Percentiles rank a stretch among this genome's conserved stretches.
Evolutionary conservation across 2,113 vertebrate genomes (phyloP).

Genomic region (Rhea americana): DNA sequence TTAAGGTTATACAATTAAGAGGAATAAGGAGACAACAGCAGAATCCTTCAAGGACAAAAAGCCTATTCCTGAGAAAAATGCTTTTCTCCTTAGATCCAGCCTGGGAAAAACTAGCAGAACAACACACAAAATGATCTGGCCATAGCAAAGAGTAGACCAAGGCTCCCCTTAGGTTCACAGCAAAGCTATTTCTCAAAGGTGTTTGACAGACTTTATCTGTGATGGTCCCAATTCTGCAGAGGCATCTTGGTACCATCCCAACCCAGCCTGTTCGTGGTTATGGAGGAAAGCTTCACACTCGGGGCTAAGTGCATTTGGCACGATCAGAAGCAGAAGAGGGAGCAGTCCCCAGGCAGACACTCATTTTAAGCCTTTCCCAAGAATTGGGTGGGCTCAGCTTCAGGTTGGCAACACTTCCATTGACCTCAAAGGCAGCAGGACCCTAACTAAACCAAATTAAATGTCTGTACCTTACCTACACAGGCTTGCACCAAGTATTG

Average conservation of each 20-base stretch:
- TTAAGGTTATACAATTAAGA: slow-evolving; percentile 57
- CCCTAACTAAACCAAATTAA: background rate
- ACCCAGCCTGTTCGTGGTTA: background rate
- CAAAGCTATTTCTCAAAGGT: too few relatives aligned
- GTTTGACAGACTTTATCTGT: background rate
- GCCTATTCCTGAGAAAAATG: slow-evolving; percentile 40
- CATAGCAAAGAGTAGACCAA: background rate
- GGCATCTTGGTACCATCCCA: background rate
- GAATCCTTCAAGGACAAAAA: slow-evolving; percentile 60
- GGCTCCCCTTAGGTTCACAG: too few relatives aligned
- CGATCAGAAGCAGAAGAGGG: background rate
- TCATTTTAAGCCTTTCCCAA: background rate
- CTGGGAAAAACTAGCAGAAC: background rate
- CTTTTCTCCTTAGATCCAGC: background rate
- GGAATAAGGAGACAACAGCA: background rate
- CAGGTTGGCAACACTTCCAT: background rate
- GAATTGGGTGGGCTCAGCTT: background rate
- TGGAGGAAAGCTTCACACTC: background rate
- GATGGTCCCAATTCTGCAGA: background rate
- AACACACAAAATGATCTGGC: background rate
- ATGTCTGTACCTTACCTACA: background rate
- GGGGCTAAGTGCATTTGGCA: background rate
- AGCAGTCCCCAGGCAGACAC: background rate
- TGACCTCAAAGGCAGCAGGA: background rate
- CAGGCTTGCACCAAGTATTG: background rate